Evolutionary conservation across 2,888 invertebrate genomes (phyloP).

Genomic region (Lagria hirta): DNA sequence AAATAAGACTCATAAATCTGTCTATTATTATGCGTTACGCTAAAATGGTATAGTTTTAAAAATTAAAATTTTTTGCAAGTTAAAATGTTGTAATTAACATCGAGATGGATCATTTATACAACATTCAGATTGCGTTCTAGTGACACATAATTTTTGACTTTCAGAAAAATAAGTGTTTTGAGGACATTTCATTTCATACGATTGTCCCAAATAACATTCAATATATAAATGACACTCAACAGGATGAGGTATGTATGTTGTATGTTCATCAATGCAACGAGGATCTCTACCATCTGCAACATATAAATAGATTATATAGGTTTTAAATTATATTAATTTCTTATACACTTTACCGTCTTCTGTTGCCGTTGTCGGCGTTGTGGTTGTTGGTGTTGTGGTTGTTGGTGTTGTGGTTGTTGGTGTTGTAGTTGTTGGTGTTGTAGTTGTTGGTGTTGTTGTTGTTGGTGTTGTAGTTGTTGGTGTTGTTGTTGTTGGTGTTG

Average conservation of each 20-base stretch:
- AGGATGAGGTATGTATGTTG: constrained; percentile 19
- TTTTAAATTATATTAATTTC: neutral
- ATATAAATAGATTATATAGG: neutral
- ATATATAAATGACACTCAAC: constrained; percentile 10
- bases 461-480: constrained; percentile 4
- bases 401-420: too few species aligned
- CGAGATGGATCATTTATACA: constrained; percentile 2
- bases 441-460: neutral
- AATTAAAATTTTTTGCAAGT: neutral
- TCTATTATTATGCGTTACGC: too few species aligned
- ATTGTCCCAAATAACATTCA: constrained; percentile 17
- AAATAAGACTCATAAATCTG: too few species aligned
- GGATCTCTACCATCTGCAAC: constrained; percentile 10
- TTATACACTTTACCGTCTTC: too few species aligned
- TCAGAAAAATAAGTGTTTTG: constrained; percentile 8
- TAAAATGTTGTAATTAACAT: constrained; percentile 4
- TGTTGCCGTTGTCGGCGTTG: too few species aligned
- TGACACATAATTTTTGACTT: constrained; percentile 1
- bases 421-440: too few species aligned
- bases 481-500: constrained; percentile 2
- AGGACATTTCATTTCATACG: constrained; percentile 18
- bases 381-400: too few species aligned
- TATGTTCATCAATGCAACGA: constrained; percentile 6
- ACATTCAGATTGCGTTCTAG: constrained; percentile 12
- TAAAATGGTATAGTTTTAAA: too few species aligned